phyloP scores from a whole-genome alignment of 2,113 vertebrate genomes.

The Pachyramphus minor region DNA sequence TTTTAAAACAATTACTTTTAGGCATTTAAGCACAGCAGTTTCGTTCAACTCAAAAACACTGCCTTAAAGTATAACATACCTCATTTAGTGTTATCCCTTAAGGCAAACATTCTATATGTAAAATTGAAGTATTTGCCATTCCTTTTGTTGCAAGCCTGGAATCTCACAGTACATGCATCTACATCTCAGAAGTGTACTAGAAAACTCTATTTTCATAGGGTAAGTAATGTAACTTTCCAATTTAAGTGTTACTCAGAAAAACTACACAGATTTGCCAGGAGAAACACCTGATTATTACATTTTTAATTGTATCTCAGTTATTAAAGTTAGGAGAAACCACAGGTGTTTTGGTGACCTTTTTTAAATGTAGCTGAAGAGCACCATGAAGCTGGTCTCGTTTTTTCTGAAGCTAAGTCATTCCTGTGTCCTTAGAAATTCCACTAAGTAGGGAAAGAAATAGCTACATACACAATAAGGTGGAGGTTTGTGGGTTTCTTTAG shows the following conservation, averaged over 20 bases:
- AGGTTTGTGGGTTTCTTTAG: neutral
- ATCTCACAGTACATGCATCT: conserved; percentile 28
- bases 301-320: conserved; percentile 41
- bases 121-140: neutral
- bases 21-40: conserved; percentile 33
- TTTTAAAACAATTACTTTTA: conserved; percentile 40
- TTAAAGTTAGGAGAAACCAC: neutral
- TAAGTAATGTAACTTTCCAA: neutral
- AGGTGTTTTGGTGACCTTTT: neutral
- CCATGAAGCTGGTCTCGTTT: neutral
- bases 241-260: conserved; percentile 39
- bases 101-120: neutral
- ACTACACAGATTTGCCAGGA: conserved; percentile 4
- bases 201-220: conserved; percentile 6
- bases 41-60: conserved; percentile 29
- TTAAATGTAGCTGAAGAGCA: conserved; percentile 3
- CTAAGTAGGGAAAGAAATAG: conserved; percentile 57
- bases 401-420: neutral
- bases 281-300: conserved; percentile 39
- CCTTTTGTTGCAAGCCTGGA: conserved; percentile 13
- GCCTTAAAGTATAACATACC: neutral
- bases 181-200: conserved; percentile 13
- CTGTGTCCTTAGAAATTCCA: conserved; percentile 30
- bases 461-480: conserved; percentile 38
- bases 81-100: neutral